These are phyloP conservation scores for Cherax quadricarinatus DNA, from an alignment of 1,140 invertebrate species.

Conservation along the genomic window DNA sequence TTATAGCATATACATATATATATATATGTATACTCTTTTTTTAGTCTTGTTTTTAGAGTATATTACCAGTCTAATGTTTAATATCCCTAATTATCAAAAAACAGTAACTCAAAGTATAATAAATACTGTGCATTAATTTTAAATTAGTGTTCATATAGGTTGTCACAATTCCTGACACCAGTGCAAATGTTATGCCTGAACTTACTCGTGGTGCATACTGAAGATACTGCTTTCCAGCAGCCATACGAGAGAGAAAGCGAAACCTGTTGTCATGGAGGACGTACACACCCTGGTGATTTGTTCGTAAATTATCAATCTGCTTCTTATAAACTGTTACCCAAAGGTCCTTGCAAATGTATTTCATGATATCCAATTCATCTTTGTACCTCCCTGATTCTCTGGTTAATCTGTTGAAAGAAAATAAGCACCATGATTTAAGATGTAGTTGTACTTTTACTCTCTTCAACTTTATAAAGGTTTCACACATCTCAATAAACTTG, in stretches of 20 bases:
- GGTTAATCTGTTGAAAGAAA: slow-evolving; percentile 82
- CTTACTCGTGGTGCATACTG: slow-evolving; percentile 90
- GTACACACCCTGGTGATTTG: slow-evolving; percentile 99
- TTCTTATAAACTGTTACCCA: slow-evolving; percentile 98
- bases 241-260: slow-evolving; percentile 91
- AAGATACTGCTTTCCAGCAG: slow-evolving; percentile 92
- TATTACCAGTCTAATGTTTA: too few relatives aligned
- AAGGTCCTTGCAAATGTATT: slow-evolving; percentile 99
- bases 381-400: slow-evolving; percentile 95
- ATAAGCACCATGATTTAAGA: slow-evolving; percentile 1
- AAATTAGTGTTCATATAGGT: too few relatives aligned
- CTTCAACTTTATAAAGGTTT: too few relatives aligned
- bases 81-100: too few relatives aligned
- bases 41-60: too few relatives aligned
- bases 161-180: too few relatives aligned
- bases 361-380: slow-evolving; percentile 98
- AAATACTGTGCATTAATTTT: too few relatives aligned
- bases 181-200: not conserved
- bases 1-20: too few relatives aligned
- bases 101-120: too few relatives aligned
- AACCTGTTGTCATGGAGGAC: slow-evolving; percentile 98
- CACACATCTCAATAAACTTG: too few relatives aligned
- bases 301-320: slow-evolving; percentile 98
- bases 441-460: not conserved
- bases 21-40: too few relatives aligned